These are phyloP conservation scores for Beris chalybata DNA, from an alignment of 2,888 invertebrate species.

Conservation along the genomic window DNA sequence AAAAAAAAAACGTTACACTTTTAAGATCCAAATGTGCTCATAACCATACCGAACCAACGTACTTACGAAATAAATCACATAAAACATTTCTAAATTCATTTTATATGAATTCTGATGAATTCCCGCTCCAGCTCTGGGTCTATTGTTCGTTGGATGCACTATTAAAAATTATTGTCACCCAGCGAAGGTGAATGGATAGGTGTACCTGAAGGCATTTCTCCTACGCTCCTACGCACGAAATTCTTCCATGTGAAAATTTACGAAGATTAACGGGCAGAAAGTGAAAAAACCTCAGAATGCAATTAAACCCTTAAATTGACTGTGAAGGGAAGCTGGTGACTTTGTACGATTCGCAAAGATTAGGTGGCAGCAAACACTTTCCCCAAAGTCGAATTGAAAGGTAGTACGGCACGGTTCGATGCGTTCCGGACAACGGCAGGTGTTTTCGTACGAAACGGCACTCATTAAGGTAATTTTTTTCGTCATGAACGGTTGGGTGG, in stretches of 20 bases:
- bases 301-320: conserved; percentile 29
- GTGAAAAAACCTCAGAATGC: conserved; percentile 16
- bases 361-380: conserved; percentile 31
- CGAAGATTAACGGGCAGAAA: conserved; percentile 30
- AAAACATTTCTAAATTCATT: conserved; percentile 19
- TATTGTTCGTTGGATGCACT: no score
- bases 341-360: conserved; percentile 11
- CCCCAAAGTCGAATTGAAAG: conserved; percentile 14
- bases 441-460: background rate
- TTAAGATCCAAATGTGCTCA: background rate
- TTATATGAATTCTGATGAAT: conserved; percentile 7
- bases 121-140: background rate
- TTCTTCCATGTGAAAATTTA: conserved; percentile 15
- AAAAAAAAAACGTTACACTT: background rate
- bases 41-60: conserved; percentile 5
- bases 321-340: conserved; percentile 9
- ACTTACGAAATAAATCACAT: background rate
- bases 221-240: background rate
- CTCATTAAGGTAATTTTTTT: conserved; percentile 14
- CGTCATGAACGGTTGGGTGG: conserved; percentile 16
- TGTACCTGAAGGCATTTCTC: conserved; percentile 6
- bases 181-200: background rate
- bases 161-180: no score
- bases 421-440: background rate
- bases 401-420: background rate